Evolutionary conservation across 2,888 invertebrate genomes (phyloP).

Genomic region (Nymphalis polychloros): DNA sequence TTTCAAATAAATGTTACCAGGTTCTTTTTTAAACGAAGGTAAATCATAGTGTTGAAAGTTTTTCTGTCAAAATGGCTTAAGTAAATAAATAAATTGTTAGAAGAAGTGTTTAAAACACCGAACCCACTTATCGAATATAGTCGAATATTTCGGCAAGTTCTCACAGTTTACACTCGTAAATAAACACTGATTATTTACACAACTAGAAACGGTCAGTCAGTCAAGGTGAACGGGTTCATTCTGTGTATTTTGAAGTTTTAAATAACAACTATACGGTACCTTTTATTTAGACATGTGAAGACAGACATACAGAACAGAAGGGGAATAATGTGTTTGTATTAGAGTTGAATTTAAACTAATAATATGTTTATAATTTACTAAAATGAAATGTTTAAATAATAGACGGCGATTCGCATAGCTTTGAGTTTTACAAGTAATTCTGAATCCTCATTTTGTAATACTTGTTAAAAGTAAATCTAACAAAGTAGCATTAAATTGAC

Average conservation of each 20-base stretch:
- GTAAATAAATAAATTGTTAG: not conserved
- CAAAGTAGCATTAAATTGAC: no score
- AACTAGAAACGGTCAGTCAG: constrained; percentile 21
- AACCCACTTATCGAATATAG: not conserved
- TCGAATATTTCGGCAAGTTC: constrained; percentile 11
- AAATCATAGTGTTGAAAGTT: not conserved
- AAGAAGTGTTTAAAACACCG: not conserved
- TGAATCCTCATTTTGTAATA: no score
- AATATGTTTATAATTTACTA: no score
- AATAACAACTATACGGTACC: not conserved
- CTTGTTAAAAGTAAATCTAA: no score
- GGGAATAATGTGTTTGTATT: no score
- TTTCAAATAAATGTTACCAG: no score
- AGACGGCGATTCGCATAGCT: no score
- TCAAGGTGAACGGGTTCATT: constrained; percentile 33
- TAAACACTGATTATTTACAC: constrained; percentile 28
- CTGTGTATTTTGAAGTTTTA: constrained; percentile 11
- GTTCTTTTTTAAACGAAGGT: no score
- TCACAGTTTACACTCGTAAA: constrained; percentile 16
- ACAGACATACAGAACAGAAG: no score
- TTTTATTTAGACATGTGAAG: not conserved
- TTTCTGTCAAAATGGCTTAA: not conserved
- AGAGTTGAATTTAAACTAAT: no score
- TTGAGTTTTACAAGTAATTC: no score
- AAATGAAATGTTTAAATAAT: no score